Percentiles rank a stretch among this genome's conserved stretches.
Evolutionary conservation across 2,113 vertebrate genomes (phyloP).

Genomic region (Physeter macrocephalus): DNA sequence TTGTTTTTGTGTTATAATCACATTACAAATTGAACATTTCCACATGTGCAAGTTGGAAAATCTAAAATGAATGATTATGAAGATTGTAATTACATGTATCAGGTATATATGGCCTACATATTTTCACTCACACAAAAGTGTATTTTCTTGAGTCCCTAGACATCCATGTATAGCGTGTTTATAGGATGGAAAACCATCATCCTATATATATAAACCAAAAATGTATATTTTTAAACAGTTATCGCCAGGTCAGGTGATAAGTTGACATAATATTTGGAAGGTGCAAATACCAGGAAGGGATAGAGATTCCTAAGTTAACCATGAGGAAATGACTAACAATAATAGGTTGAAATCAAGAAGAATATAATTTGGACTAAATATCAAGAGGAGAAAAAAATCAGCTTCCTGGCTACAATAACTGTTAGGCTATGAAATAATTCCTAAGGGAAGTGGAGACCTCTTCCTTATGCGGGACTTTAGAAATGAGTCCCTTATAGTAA

Average conservation of each 20-base stretch:
- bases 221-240: slow-evolving; percentile 57
- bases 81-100: slow-evolving; percentile 60
- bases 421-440: slow-evolving; percentile 53
- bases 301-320: slow-evolving; percentile 63
- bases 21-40: slow-evolving; percentile 86
- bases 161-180: slow-evolving; percentile 57
- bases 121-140: slow-evolving; percentile 51
- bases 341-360: slow-evolving; percentile 69
- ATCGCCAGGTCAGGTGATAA: slow-evolving; percentile 68
- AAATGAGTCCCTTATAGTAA: slow-evolving; percentile 48
- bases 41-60: slow-evolving; percentile 83
- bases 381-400: slow-evolving; percentile 53
- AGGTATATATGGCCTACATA: slow-evolving; percentile 39
- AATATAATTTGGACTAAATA: slow-evolving; percentile 65
- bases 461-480: slow-evolving; percentile 35
- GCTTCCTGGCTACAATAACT: slow-evolving; percentile 52
- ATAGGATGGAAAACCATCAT: slow-evolving; percentile 71
- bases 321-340: slow-evolving; percentile 68
- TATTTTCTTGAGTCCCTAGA: slow-evolving; percentile 54
- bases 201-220: slow-evolving; percentile 50
- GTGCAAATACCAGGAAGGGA: slow-evolving; percentile 66
- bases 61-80: slow-evolving; percentile 70
- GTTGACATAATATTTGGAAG: slow-evolving; percentile 70
- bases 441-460: slow-evolving; percentile 27
- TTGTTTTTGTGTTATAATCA: slow-evolving; percentile 82